These are phyloP conservation scores for Coryphaenoides rupestris DNA, from an alignment of 2,113 vertebrate genomes.

Conservation along the genomic window DNA sequence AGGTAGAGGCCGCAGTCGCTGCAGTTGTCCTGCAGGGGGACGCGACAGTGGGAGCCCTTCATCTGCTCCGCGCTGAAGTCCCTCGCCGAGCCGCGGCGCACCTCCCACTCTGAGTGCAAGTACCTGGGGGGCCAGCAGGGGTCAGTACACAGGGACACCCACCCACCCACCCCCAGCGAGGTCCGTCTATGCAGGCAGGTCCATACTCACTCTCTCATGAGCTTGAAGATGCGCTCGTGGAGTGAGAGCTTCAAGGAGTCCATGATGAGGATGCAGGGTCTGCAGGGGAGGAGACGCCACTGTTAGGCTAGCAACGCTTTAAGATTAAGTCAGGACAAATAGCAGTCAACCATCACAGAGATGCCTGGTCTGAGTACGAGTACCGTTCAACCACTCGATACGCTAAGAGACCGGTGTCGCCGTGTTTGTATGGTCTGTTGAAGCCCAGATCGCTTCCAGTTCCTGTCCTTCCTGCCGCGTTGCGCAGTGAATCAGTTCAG, in stretches of 20 bases:
- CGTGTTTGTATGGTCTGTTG: too few relatives aligned
- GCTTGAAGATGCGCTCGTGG: conserved; percentile 84
- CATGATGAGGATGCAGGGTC: conserved; percentile 93
- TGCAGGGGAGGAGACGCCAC: conserved; percentile 43
- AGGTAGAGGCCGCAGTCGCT: conserved; percentile 95
- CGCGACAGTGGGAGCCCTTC: conserved; percentile 81
- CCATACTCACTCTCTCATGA: conserved; percentile 88
- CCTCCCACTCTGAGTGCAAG: conserved; percentile 90
- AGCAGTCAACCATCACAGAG: too few relatives aligned
- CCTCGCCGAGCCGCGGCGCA: conserved; percentile 75
- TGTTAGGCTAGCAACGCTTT: neutral
- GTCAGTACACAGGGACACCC: neutral
- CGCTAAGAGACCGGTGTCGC: too few relatives aligned
- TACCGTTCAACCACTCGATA: too few relatives aligned
- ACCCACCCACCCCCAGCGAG: neutral
- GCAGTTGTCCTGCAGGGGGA: conserved; percentile 94
- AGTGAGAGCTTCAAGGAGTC: conserved; percentile 90
- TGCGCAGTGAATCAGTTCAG: too few relatives aligned
- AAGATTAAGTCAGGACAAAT: neutral
- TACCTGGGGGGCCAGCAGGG: conserved; percentile 72
- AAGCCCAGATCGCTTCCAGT: too few relatives aligned
- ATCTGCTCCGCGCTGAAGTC: conserved; percentile 83
- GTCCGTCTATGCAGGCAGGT: too few relatives aligned
- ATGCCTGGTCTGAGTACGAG: too few relatives aligned
- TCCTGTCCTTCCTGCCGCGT: too few relatives aligned